Conservation (phyloP, 2,888 invertebrate species). For the Hedychridium roseum region DNA sequence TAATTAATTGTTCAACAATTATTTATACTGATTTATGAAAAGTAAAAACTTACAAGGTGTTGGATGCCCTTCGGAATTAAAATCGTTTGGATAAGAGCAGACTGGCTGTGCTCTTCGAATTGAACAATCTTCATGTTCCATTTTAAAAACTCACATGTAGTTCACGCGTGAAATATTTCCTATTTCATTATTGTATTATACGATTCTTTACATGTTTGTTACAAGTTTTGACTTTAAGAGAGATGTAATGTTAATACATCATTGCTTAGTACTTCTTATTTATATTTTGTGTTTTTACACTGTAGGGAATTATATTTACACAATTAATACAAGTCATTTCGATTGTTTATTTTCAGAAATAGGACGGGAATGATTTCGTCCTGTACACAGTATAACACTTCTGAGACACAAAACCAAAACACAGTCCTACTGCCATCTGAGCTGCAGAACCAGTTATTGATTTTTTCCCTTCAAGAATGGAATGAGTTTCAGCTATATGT, state of each 20-base stretch:
- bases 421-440: constrained; percentile 40
- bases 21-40: background rate
- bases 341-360: too few species aligned
- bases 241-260: too few species aligned
- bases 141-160: constrained; percentile 29
- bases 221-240: too few species aligned
- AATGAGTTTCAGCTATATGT: background rate
- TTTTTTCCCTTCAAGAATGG: constrained; percentile 24
- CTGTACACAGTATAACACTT: too few species aligned
- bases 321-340: too few species aligned
- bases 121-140: constrained; percentile 57
- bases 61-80: constrained; percentile 46
- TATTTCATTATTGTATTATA: too few species aligned
- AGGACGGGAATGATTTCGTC: too few species aligned
- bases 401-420: constrained; percentile 20
- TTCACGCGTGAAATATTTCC: too few species aligned
- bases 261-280: background rate
- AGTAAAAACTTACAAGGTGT: constrained; percentile 37
- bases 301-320: too few species aligned
- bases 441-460: constrained; percentile 30
- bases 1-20: background rate
- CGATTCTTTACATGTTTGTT: too few species aligned
- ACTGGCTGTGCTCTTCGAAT: constrained; percentile 50
- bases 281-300: background rate
- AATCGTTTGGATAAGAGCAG: constrained; percentile 55